phyloP scores from a whole-genome alignment of 2,888 invertebrate genomes.

The Acleris cristana region DNA sequence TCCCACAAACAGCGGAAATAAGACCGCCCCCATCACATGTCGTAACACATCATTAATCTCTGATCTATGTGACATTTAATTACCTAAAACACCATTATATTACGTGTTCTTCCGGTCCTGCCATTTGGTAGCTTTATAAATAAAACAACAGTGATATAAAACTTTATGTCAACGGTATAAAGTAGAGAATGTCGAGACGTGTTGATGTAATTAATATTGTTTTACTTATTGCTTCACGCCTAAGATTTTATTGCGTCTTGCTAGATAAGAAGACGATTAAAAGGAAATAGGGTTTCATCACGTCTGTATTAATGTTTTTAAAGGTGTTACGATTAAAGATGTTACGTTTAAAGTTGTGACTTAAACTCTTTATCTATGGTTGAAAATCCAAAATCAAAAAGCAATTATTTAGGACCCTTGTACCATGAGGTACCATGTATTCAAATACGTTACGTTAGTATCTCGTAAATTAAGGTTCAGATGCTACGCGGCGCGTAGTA shows the following conservation, averaged over 20 bases:
- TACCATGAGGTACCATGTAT: no score
- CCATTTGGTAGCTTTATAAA: background rate
- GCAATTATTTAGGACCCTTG: no score
- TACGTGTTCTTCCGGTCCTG: constrained; percentile 69
- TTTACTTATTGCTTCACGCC: constrained; percentile 82
- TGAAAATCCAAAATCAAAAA: no score
- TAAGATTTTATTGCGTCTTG: constrained; percentile 76
- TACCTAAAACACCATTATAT: constrained; percentile 83
- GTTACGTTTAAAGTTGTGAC: no score
- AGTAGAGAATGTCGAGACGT: constrained; percentile 1
- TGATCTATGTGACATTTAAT: constrained; percentile 84
- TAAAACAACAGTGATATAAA: constrained; percentile 33
- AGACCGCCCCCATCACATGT: constrained; percentile 48
- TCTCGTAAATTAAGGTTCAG: no score
- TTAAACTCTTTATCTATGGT: no score
- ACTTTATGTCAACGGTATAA: constrained; percentile 45
- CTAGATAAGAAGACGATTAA: constrained; percentile 40
- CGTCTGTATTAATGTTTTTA: constrained; percentile 1
- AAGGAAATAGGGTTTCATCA: constrained; percentile 19
- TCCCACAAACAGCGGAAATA: constrained; percentile 19
- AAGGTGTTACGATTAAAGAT: no score
- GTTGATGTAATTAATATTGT: constrained; percentile 58
- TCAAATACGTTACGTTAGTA: no score
- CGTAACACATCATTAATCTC: constrained; percentile 83
- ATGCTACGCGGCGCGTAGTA: background rate